A percentile compares a stretch with the other conserved stretches of the same genome.
Conservation (phyloP, 2,113 vertebrate species). For the Entelurus aequoreus region DNA sequence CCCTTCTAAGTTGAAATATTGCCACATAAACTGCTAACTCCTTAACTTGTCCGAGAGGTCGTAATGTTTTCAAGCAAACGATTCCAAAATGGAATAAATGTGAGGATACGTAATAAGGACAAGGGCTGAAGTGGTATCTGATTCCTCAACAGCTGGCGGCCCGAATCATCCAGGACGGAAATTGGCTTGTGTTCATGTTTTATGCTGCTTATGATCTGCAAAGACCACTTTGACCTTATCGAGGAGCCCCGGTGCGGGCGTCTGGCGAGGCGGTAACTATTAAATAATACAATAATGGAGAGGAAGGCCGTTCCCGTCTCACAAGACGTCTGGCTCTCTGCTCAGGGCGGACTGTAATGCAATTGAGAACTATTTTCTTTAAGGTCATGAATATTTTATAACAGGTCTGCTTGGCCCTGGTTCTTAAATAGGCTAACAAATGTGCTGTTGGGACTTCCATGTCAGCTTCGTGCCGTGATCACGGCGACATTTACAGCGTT, state of each 20-base stretch:
- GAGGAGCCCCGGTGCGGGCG: not conserved
- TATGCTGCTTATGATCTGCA: not conserved
- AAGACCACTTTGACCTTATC: not conserved
- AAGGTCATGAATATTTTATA: not conserved
- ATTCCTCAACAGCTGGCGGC: not conserved
- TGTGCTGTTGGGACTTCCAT: not conserved
- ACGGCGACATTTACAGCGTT: too few relatives aligned
- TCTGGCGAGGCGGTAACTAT: not conserved
- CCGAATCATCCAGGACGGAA: not conserved
- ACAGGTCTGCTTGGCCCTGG: not conserved
- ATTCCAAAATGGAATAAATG: not conserved
- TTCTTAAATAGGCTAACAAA: not conserved
- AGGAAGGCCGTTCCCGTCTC: not conserved
- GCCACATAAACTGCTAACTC: too few relatives aligned
- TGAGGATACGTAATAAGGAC: not conserved
- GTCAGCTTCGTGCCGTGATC: too few relatives aligned
- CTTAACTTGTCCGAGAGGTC: too few relatives aligned
- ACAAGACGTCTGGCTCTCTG: not conserved
- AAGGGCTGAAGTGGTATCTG: not conserved
- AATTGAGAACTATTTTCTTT: not conserved
- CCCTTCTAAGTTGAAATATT: too few relatives aligned
- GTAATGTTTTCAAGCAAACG: too few relatives aligned
- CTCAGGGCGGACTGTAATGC: not conserved
- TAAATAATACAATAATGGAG: constrained; percentile 1
- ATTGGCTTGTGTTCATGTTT: not conserved